These are phyloP conservation scores for Poecile montanus DNA, from an alignment of 2,797 vertebrate genomes.

Conservation along the genomic window DNA sequence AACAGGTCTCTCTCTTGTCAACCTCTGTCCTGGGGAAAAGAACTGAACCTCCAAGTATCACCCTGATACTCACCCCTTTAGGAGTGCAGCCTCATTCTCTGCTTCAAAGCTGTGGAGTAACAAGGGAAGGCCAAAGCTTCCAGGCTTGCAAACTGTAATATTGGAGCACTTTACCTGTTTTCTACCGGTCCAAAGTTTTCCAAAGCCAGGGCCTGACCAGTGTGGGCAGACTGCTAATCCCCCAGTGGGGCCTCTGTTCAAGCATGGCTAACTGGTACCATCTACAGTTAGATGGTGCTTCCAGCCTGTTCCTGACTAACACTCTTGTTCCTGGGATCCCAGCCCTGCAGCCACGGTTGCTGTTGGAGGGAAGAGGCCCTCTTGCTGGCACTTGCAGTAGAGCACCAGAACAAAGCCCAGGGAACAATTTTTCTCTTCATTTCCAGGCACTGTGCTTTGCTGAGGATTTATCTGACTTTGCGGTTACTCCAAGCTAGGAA, in stretches of 20 bases:
- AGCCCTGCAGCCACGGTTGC: background rate
- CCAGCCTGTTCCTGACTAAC: background rate
- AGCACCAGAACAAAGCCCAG: background rate
- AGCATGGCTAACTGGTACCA: background rate
- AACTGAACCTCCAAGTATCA: too few species aligned
- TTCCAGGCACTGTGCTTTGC: background rate
- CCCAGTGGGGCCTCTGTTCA: background rate
- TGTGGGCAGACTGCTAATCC: background rate
- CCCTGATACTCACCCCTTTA: background rate
- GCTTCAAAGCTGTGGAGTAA: background rate
- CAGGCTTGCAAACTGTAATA: background rate
- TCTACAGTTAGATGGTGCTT: background rate
- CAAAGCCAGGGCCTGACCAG: background rate
- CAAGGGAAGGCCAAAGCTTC: background rate
- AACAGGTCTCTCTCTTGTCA: too few species aligned
- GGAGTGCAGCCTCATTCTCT: background rate
- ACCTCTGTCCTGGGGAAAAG: too few species aligned
- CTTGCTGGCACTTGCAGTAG: slow-evolving; percentile 34
- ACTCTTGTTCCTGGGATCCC: background rate
- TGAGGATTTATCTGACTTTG: background rate
- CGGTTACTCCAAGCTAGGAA: background rate
- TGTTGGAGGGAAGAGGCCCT: slow-evolving; percentile 1
- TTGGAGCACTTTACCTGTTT: background rate
- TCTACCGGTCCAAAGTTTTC: background rate
- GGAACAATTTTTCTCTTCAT: background rate